Evolutionary conservation across 2,888 invertebrate genomes (phyloP).

Genomic region (Herminia tarsipennalis): DNA sequence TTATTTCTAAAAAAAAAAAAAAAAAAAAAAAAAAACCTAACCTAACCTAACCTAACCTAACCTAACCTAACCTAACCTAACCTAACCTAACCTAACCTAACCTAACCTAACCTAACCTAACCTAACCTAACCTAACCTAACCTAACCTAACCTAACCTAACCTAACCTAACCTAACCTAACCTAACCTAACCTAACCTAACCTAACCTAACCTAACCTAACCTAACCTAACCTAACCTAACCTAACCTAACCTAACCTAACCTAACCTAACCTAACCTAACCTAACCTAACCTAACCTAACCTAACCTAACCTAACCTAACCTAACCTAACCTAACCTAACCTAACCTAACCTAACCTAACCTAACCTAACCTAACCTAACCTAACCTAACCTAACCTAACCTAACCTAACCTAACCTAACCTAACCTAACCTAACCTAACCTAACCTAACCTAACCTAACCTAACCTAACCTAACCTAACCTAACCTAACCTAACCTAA

Average conservation of each 20-base stretch:
- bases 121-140: background rate
- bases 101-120: background rate
- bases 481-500: background rate
- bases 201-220: slow-evolving; percentile 2
- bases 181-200: background rate
- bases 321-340: slow-evolving; percentile 2
- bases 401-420: background rate
- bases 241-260: slow-evolving; percentile 2
- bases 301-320: slow-evolving; percentile 2
- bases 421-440: background rate
- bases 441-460: background rate
- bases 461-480: background rate
- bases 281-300: slow-evolving; percentile 2
- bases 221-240: slow-evolving; percentile 2
- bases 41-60: background rate
- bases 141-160: background rate
- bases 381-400: background rate
- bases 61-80: background rate
- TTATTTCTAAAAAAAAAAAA: too few species aligned
- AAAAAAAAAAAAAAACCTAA: too few species aligned
- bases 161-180: background rate
- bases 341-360: slow-evolving; percentile 1
- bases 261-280: slow-evolving; percentile 2
- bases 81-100: background rate
- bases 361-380: background rate